These are phyloP conservation scores for Heliothis virescens DNA, from an alignment of 1,140 invertebrate genomes.

Conservation along the genomic window DNA sequence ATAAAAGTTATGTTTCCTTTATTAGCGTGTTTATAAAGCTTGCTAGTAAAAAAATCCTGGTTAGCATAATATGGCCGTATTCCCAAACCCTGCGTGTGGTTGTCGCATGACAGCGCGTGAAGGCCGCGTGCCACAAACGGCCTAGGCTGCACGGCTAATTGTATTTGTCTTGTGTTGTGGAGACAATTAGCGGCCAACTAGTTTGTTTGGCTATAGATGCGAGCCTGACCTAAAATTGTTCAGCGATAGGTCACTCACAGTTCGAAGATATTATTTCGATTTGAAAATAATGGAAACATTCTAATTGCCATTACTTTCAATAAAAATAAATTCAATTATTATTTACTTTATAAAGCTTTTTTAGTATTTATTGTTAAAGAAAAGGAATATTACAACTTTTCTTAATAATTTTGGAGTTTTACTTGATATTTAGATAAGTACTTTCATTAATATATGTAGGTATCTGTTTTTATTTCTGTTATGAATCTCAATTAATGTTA, in stretches of 20 bases:
- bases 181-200: constrained; percentile 54
- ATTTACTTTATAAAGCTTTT: too few species aligned
- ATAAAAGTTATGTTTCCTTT: too few species aligned
- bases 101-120: constrained; percentile 49
- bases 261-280: not conserved
- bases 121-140: constrained; percentile 55
- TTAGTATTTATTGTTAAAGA: too few species aligned
- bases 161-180: constrained; percentile 52
- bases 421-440: too few species aligned
- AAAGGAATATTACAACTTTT: too few species aligned
- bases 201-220: constrained; percentile 45
- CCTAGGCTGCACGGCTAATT: constrained; percentile 43
- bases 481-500: not conserved
- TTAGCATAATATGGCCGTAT: not conserved
- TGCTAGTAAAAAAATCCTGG: not conserved
- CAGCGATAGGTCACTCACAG: too few species aligned
- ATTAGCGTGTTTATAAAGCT: not conserved
- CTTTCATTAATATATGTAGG: too few species aligned
- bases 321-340: not conserved
- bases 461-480: too few species aligned
- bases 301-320: too few species aligned
- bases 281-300: not conserved
- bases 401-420: too few species aligned
- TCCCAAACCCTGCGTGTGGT: constrained; percentile 4
- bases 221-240: constrained; percentile 43